phyloP scores from a whole-genome alignment of 2,888 invertebrate species.

The Margaritifera margaritifera region DNA sequence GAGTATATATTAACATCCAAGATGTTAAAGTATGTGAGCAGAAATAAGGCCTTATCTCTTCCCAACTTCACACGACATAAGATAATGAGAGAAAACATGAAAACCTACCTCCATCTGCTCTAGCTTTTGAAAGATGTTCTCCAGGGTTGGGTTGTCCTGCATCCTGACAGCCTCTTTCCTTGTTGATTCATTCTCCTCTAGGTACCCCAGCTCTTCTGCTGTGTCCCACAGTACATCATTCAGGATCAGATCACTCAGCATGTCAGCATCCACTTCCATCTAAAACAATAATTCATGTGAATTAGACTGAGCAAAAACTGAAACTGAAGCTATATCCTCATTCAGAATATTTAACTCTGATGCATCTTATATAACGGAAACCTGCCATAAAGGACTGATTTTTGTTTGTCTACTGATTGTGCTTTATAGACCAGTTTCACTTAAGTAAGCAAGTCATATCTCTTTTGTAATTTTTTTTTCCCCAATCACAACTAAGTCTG shows the following conservation, averaged over 20 bases:
- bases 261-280: constrained; percentile 51
- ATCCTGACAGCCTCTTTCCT: constrained; percentile 45
- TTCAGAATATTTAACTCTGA: no score
- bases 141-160: constrained; percentile 58
- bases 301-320: background rate
- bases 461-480: background rate
- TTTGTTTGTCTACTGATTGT: no score
- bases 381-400: no score
- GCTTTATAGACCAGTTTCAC: no score
- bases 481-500: background rate
- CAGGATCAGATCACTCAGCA: constrained; percentile 55
- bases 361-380: no score
- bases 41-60: no score
- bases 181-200: constrained; percentile 41
- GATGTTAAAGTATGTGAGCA: no score
- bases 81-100: background rate
- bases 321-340: background rate
- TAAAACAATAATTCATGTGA: constrained; percentile 12
- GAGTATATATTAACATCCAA: no score
- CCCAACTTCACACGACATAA: background rate
- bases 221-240: constrained; percentile 60
- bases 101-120: constrained; percentile 63
- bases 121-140: constrained; percentile 59
- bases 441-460: background rate
- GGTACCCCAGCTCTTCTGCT: constrained; percentile 45